Evolutionary conservation across 1,140 invertebrate species (phyloP).

Genomic region (Bombus sibiricus): DNA sequence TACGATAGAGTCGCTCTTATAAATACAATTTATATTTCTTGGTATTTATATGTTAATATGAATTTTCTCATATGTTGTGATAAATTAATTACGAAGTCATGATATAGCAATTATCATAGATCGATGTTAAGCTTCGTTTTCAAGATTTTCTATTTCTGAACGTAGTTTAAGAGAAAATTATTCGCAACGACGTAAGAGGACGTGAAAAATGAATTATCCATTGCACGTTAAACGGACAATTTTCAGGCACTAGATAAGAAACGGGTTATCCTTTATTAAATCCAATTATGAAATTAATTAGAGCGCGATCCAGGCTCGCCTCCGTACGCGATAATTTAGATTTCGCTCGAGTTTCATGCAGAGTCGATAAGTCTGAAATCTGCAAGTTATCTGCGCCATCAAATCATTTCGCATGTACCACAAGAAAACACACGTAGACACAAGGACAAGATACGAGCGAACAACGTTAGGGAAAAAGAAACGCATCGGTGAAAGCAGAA

Average conservation of each 20-base stretch:
- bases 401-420: conserved; percentile 32
- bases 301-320: conserved; percentile 24
- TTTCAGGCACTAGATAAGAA: conserved; percentile 5
- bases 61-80: background rate
- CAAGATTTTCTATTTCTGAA: background rate
- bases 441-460: background rate
- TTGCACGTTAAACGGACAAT: conserved; percentile 12
- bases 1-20: background rate
- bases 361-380: conserved; percentile 33
- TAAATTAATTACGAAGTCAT: background rate
- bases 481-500: background rate
- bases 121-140: background rate
- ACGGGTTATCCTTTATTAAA: conserved; percentile 22
- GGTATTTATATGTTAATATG: background rate
- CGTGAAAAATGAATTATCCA: conserved; percentile 29
- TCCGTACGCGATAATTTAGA: conserved; percentile 42
- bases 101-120: background rate
- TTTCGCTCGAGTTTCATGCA: conserved; percentile 35
- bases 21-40: background rate
- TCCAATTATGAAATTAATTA: conserved; percentile 51
- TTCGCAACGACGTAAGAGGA: background rate
- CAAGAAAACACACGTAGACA: background rate
- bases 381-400: conserved; percentile 6
- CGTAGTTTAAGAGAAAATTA: background rate
- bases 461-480: background rate